phyloP scores from a whole-genome alignment of 1,140 invertebrate genomes.

The Amyelois transitella region DNA sequence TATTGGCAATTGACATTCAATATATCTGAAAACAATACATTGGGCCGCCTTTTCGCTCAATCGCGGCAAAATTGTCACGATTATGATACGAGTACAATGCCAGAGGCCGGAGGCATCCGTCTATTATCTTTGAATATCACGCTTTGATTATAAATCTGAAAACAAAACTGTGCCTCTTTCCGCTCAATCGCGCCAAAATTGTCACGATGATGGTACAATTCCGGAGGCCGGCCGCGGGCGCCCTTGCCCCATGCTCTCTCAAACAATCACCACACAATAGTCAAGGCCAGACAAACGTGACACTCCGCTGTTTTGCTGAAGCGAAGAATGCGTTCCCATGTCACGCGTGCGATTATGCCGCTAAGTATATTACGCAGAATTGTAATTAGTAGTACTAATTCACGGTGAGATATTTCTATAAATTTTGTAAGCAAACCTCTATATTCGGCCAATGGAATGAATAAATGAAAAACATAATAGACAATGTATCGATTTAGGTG shows the following conservation, averaged over 20 bases:
- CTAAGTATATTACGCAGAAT: no score
- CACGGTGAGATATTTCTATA: no score
- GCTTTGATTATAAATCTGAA: no score
- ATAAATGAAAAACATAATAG: no score
- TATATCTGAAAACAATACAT: neutral
- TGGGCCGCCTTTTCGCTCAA: neutral
- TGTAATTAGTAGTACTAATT: no score
- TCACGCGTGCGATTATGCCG: neutral
- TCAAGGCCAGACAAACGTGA: slow-evolving; percentile 19
- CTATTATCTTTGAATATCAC: no score
- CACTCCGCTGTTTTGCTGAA: neutral
- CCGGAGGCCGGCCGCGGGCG: slow-evolving; percentile 17
- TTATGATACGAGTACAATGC: slow-evolving; percentile 30
- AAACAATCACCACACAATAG: slow-evolving; percentile 11
- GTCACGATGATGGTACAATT: slow-evolving; percentile 25
- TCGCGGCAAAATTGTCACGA: neutral
- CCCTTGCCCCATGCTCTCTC: slow-evolving; percentile 8
- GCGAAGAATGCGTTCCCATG: neutral
- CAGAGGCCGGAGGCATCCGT: slow-evolving; percentile 16
- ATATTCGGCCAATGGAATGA: no score
- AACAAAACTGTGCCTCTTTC: neutral
- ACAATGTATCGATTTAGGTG: no score
- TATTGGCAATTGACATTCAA: no score
- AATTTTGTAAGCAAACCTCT: no score
- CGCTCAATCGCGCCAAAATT: neutral